Percentiles rank a stretch among this genome's conserved stretches.
Conservation (phyloP, 2,113 vertebrate genomes). For the Dascyllus trimaculatus region DNA sequence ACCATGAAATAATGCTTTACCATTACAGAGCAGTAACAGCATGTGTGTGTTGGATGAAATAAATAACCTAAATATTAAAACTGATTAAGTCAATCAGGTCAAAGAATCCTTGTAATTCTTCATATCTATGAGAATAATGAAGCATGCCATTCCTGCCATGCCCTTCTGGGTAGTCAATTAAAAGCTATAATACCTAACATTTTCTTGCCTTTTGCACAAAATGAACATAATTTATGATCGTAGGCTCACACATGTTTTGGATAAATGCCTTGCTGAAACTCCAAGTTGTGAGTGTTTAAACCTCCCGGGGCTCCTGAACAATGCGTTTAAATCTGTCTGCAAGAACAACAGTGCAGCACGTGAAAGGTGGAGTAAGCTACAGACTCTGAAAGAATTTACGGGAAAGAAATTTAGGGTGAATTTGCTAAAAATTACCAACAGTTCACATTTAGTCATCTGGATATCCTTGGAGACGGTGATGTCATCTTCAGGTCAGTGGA, state of each 20-base stretch:
- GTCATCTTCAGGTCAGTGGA: conserved; percentile 35
- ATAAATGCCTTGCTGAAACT: conserved; percentile 23
- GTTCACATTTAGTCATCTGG: conserved; percentile 2
- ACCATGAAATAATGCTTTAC: conserved; percentile 18
- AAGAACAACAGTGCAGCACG: not conserved
- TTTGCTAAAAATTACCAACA: not conserved
- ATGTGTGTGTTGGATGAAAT: conserved; percentile 13
- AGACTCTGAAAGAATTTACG: not conserved
- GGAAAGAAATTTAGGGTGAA: not conserved
- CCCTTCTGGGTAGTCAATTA: not conserved
- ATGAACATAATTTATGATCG: conserved; percentile 1
- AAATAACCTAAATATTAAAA: conserved; percentile 24
- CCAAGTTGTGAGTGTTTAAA: not conserved
- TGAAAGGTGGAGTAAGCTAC: not conserved
- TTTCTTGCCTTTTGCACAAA: not conserved
- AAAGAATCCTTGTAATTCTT: conserved; percentile 29
- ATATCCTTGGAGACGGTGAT: conserved; percentile 38
- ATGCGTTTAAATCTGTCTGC: not conserved
- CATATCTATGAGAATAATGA: conserved; percentile 7
- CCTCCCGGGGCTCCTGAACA: conserved; percentile 10
- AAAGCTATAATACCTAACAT: not conserved
- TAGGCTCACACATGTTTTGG: not conserved
- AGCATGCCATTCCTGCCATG: not conserved
- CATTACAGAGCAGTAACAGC: not conserved
- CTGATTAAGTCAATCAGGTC: conserved; percentile 25